Evolutionary conservation across 2,113 vertebrate species (phyloP), one percentile per base, ranked within the genome.

Genomic region (Alethe castanea): DNA sequence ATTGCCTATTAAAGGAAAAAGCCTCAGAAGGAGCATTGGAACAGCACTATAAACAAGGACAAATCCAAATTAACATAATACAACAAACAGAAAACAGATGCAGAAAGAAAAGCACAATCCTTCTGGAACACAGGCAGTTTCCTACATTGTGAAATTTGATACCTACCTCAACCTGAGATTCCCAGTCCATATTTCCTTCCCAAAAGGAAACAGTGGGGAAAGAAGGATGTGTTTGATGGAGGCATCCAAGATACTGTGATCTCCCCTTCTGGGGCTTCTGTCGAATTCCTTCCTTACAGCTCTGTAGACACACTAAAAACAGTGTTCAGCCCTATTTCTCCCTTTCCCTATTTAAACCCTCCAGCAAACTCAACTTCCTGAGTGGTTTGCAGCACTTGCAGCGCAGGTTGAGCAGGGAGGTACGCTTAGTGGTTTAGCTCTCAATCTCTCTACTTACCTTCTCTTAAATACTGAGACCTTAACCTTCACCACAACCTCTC

Each of bases 371-470:
- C 11, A 59, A 19, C 31, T 35, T 48, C 38, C n/a, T 5, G 3
- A 33, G 31, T 20, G 16, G 31, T 45, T 50, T 61, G 29, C 45
- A 83, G 62, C 25, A 15, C 15, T 22, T 23, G 25, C 26, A 66
- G 20, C 0, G 0, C 3, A 56, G 16, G 31, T 16, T 53, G 57
- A 6, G 5, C 28, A 19, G 48, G 4, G 52, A 60, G 12, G 60
- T 72, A 19, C 1, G 0, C 1, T 6, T 5, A 53, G 13, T 9
- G 16, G 42, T 19, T 73, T 25, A 35, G 65, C 31, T 76, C n/a
- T 80, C 35, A 23, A 5, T 15, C 38, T 14, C 36, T 31, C 61
- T 36, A 36, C 36, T 87, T 29, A 62, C 78, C 57, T 74, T 44
- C 57, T 69, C 45, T 67, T 62, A 90, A 92, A 87, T n/a, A 90